Conservation (phyloP, 2,888 invertebrate species). For the Callyntrura guangdongensis region DNA sequence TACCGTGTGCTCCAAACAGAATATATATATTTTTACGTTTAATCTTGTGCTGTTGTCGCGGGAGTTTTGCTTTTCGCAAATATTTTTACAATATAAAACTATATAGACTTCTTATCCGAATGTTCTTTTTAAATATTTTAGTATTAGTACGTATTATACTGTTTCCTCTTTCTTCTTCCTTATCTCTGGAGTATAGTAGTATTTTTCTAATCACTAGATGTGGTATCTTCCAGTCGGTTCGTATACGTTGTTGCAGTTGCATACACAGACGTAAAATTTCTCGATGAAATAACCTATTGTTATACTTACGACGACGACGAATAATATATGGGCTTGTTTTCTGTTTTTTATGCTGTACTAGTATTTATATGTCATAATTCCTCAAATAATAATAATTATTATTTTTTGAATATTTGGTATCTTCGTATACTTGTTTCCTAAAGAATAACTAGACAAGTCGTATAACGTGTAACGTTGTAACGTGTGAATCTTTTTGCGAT, state of each 20-base stretch:
- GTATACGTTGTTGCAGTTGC: conserved; percentile 74
- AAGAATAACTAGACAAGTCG: conserved; percentile 71
- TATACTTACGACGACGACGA: conserved; percentile 50
- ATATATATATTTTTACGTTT: background rate
- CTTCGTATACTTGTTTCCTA: conserved; percentile 70
- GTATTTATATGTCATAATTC: no score
- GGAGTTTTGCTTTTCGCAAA: background rate
- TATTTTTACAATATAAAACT: conserved; percentile 43
- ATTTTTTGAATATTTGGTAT: conserved; percentile 60
- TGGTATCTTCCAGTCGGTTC: conserved; percentile 76
- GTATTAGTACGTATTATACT: conserved; percentile 42
- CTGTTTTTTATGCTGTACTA: conserved; percentile 33
- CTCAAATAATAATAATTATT: conserved; percentile 10
- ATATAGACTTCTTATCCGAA: conserved; percentile 53
- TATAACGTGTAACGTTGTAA: conserved; percentile 67
- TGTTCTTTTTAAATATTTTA: no score
- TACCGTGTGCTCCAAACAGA: conserved; percentile 71
- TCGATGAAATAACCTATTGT: conserved; percentile 59
- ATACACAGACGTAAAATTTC: conserved; percentile 50
- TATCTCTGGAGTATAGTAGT: conserved; percentile 31
- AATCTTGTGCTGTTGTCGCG: conserved; percentile 18
- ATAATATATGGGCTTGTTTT: conserved; percentile 20
- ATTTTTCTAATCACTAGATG: conserved; percentile 73
- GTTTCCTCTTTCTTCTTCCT: conserved; percentile 50
- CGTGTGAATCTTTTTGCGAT: conserved; percentile 14